Evolutionary conservation across 2,888 invertebrate species (phyloP), one percentile per base, ranked within the genome.

Genomic region (Zelleria hepariella): DNA sequence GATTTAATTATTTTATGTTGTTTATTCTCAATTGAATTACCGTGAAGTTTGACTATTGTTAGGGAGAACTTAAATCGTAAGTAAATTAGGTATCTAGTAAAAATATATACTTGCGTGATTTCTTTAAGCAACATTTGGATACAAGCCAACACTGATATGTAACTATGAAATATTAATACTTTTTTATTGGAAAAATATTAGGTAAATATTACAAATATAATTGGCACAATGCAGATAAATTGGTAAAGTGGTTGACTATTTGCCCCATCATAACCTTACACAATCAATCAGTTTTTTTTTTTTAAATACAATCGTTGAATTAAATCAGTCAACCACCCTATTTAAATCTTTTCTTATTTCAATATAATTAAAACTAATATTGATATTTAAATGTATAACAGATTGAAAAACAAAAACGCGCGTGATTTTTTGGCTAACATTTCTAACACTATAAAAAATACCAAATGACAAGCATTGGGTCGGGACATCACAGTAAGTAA

Each of bases 31-130:
- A 48, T 49, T 60, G 26, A 74, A 54, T 47, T 59, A 56, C 24
- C 52, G 26, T 26, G 52, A 58, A 49, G 10, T 66, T 42, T 71
- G 73, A 76, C 72, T 75, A 73, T 74, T 70, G 75, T 71, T 70
- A 75, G 67, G 74, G 76, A 74, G 69, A 69, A 68, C 63, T 61
- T 66, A 65, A 68, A 70, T 66, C 66, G 70, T 68, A 69, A 64
- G 66, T 64, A 62, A n/a, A 65, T 68, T 66, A 66, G 7, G 55
- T 69, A 42, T 42, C 32, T 42, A 67, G 66, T 70, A 70, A 73
- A 42, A 77, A 74, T 72, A 74, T 71, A 71, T 42, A 42, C 15
- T 42, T 42, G 15, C 32, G 15, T 42, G 7, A 68, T 67, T 69
- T 61, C 59, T 62, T 62, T 59, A 74, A 73, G 74, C 72, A 32